A percentile compares a stretch with the other conserved stretches of the same genome.
These are phyloP conservation scores for Goniozus legneri DNA, from an alignment of 1,140 invertebrate species.

Conservation along the genomic window DNA sequence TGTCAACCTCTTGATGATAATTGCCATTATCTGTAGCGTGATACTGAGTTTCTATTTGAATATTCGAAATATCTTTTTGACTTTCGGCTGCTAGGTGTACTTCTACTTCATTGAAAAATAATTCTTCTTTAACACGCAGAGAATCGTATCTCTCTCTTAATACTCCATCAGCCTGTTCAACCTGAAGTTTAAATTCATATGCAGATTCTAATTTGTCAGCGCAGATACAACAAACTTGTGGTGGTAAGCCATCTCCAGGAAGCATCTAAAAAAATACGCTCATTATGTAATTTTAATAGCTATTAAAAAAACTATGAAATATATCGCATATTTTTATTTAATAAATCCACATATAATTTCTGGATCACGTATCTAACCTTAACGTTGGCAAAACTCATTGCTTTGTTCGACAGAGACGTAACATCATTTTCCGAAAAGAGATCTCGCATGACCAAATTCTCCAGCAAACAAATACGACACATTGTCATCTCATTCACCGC, in stretches of 20 bases:
- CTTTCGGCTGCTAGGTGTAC: slow-evolving; percentile 39
- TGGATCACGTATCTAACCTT: slow-evolving; percentile 45
- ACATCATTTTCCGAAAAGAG: slow-evolving; percentile 38
- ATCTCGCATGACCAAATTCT: slow-evolving; percentile 38
- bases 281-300: background rate
- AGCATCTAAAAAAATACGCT: slow-evolving; percentile 42
- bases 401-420: slow-evolving; percentile 38
- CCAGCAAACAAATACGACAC: slow-evolving; percentile 44
- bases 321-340: background rate
- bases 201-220: slow-evolving; percentile 60
- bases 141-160: slow-evolving; percentile 55
- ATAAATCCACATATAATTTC: slow-evolving; percentile 26
- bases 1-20: slow-evolving; percentile 18
- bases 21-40: slow-evolving; percentile 20
- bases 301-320: background rate
- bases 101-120: slow-evolving; percentile 48
- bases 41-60: slow-evolving; percentile 29
- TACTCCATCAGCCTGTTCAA: slow-evolving; percentile 60
- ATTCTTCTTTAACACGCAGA: slow-evolving; percentile 42
- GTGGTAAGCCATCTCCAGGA: slow-evolving; percentile 62
- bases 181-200: slow-evolving; percentile 63
- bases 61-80: slow-evolving; percentile 20
- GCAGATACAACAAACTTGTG: slow-evolving; percentile 60
- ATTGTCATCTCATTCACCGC: slow-evolving; percentile 34
- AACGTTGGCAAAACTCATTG: slow-evolving; percentile 48